phyloP scores from a whole-genome alignment of 2,888 invertebrate species.

The Polylopha cassiicola region DNA sequence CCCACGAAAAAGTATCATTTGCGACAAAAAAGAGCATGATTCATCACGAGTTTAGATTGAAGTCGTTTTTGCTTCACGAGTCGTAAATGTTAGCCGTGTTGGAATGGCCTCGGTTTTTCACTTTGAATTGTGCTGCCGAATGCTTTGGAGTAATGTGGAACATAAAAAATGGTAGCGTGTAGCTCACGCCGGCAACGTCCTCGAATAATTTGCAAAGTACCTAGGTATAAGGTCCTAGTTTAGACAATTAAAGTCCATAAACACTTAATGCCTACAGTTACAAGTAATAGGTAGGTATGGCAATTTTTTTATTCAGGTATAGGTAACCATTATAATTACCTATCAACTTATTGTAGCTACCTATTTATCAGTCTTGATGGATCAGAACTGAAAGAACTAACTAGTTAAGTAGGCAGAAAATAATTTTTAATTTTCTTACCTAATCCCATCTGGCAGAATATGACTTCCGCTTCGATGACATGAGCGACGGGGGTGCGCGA shows the following conservation, averaged over 20 bases:
- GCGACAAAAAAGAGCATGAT: too few relatives aligned
- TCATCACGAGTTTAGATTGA: not conserved
- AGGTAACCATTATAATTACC: too few relatives aligned
- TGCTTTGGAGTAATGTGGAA: conserved; percentile 15
- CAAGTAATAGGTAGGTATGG: too few relatives aligned
- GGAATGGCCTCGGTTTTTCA: not conserved
- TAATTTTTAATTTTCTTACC: conserved; percentile 65
- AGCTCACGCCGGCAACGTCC: not conserved
- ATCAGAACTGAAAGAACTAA: too few relatives aligned
- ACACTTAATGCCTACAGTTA: too few relatives aligned
- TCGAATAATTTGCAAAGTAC: not conserved
- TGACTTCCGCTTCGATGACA: conserved; percentile 81
- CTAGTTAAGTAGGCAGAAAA: not conserved
- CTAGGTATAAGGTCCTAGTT: too few relatives aligned
- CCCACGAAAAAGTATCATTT: too few relatives aligned
- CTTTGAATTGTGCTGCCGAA: conserved; percentile 1
- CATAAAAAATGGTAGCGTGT: not conserved
- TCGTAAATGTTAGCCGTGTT: conserved; percentile 10
- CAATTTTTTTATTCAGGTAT: too few relatives aligned
- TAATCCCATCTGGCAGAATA: conserved; percentile 84
- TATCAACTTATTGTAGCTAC: too few relatives aligned
- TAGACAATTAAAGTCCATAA: too few relatives aligned
- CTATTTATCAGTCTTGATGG: too few relatives aligned
- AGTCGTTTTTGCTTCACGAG: conserved; percentile 28
- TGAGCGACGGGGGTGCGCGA: conserved; percentile 57